phyloP scores from a whole-genome alignment of 2,888 invertebrate species.

The Drosophila helvetica region DNA sequence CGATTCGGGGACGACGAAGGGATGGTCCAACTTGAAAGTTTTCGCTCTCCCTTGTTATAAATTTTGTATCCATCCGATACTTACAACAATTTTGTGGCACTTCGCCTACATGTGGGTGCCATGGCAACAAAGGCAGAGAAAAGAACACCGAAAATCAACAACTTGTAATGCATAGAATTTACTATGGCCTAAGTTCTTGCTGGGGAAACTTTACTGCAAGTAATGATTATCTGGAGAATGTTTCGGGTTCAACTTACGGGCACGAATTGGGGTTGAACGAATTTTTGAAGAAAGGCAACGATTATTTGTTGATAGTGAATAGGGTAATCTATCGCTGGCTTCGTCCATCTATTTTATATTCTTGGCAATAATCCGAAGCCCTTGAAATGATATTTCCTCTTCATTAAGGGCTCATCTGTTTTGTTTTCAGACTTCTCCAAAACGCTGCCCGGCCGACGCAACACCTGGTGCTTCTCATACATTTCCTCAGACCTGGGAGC shows the following conservation, averaged over 20 bases:
- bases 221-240: constrained; percentile 46
- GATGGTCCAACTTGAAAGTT: constrained; percentile 34
- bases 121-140: constrained; percentile 63
- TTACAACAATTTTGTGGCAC: constrained; percentile 71
- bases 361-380: not conserved
- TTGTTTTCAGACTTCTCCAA: not conserved
- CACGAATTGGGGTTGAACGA: constrained; percentile 1
- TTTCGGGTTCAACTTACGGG: constrained; percentile 6
- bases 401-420: no score
- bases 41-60: constrained; percentile 60
- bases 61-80: constrained; percentile 66
- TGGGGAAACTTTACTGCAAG: constrained; percentile 35
- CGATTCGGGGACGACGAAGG: constrained; percentile 34
- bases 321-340: not conserved
- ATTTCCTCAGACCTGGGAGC: not conserved
- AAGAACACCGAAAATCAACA: constrained; percentile 52
- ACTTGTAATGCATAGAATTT: constrained; percentile 43
- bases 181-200: constrained; percentile 19
- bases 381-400: not conserved
- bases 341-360: not conserved
- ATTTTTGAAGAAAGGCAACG: not conserved
- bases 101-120: constrained; percentile 56
- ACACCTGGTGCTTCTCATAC: not conserved
- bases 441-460: not conserved
- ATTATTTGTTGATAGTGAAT: constrained; percentile 16